Evolutionary conservation across 2,888 invertebrate genomes (phyloP).

Genomic region (Nephrotoma appendiculata): DNA sequence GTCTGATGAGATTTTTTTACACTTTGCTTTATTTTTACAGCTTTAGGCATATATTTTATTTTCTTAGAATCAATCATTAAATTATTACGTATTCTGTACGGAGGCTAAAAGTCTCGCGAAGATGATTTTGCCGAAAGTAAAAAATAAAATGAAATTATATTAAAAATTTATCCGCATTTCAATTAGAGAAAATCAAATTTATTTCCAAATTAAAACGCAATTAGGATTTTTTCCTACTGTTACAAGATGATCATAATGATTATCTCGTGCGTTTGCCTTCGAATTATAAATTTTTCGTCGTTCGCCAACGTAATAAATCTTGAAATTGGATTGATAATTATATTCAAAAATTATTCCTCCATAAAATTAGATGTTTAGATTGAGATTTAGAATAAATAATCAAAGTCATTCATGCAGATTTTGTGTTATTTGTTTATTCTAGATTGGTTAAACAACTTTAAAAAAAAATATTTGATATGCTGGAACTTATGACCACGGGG

Average conservation of each 20-base stretch:
- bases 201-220: too few relatives aligned
- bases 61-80: not conserved
- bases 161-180: too few relatives aligned
- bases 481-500: not conserved
- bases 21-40: too few relatives aligned
- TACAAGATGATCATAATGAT: too few relatives aligned
- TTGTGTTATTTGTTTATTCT: not conserved
- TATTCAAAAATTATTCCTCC: too few relatives aligned
- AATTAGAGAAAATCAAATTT: too few relatives aligned
- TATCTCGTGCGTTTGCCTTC: too few relatives aligned
- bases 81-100: not conserved
- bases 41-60: too few relatives aligned
- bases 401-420: not conserved
- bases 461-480: not conserved
- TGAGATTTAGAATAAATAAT: not conserved
- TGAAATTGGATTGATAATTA: too few relatives aligned
- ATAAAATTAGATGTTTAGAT: not conserved
- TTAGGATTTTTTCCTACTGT: too few relatives aligned
- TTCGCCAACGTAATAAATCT: too few relatives aligned
- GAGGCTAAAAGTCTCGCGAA: not conserved
- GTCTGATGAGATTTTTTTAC: not conserved
- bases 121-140: not conserved
- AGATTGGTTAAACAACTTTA: not conserved
- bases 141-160: not conserved
- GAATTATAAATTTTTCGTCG: too few relatives aligned